phyloP scores from a whole-genome alignment of 2,888 invertebrate species.

The Dascillus cervinus region DNA sequence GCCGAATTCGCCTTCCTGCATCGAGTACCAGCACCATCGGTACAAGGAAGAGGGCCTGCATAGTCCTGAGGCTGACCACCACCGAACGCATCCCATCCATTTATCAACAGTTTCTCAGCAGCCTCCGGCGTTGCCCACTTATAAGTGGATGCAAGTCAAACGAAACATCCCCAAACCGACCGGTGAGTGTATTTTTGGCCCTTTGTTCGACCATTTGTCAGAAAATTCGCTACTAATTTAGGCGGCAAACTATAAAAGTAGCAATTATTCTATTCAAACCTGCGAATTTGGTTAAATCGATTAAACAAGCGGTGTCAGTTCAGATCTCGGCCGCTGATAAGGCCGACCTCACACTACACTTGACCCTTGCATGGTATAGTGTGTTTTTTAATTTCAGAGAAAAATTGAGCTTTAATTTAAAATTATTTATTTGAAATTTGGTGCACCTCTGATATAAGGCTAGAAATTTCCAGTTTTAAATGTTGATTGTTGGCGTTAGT shows the following conservation, averaged over 20 bases:
- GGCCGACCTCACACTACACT: slow-evolving; percentile 31
- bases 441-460: too few species aligned
- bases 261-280: slow-evolving; percentile 14
- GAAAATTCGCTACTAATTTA: not conserved
- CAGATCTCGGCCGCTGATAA: slow-evolving; percentile 38
- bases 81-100: slow-evolving; percentile 38
- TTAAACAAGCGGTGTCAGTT: slow-evolving; percentile 31
- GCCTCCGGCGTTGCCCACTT: slow-evolving; percentile 68
- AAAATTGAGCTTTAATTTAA: too few species aligned
- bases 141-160: slow-evolving; percentile 99
- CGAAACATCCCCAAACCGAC: slow-evolving; percentile 91
- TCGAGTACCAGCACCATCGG: slow-evolving; percentile 52
- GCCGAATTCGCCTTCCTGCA: slow-evolving; percentile 43
- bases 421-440: too few species aligned
- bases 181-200: slow-evolving; percentile 51
- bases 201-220: not conserved
- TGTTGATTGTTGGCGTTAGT: too few species aligned
- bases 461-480: too few species aligned
- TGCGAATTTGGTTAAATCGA: slow-evolving; percentile 32
- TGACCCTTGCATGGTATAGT: slow-evolving; percentile 32
- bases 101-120: slow-evolving; percentile 42
- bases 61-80: slow-evolving; percentile 26
- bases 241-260: slow-evolving; percentile 2
- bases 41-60: slow-evolving; percentile 53
- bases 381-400: too few species aligned